Evolutionary conservation across 2,113 vertebrate species (phyloP), one percentile per base, ranked within the genome.

Genomic region (Paramormyrops kingsleyae): DNA sequence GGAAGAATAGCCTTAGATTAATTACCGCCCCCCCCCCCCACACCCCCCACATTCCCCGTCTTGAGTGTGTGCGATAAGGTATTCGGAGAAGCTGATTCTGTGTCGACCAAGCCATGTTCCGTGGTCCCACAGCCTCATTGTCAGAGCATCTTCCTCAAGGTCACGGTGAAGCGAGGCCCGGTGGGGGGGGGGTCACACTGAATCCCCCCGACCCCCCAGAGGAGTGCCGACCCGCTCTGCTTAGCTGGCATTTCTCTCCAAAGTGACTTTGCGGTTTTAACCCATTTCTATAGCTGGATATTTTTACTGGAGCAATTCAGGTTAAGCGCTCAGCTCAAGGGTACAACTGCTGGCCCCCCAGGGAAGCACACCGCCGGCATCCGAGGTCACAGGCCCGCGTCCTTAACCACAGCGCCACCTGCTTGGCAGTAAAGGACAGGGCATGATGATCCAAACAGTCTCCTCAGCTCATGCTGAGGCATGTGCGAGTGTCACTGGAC

Each of bases 141-240:
- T 47, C 50, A 80, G 89, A 84, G 88, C 35, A 59, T n/a, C 62
- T 77, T 77, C 46, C 46, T 87, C 90, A 90, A 90, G 90, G 90
- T 90, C 88, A 47, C 21, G 10, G 17, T n/a, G 10, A 31, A 59
- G 24, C 17, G 39, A 2, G 53, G 24, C 53, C 70, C 12, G 35
- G 62, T 6, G 31, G 62, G 35, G 13, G 52, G 53, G 53, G 56
- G 87, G 35, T 31, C 27, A 35, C 10, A 53, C 47, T 86, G 46
- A 86, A 27, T n/a, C 46, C 83, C 46, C 46, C 27, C 21, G 47
- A 87, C 49, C 49, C 49, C 85, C 24, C n/a, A 84, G 42, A 84
- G 39, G 42, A 46, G 35, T 24, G 83, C 42, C 21, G 83, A n/a
- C 83, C 42, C 19, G 21, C 83, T 84, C 74, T 80, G 74, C 74